These are phyloP conservation scores for Jacana jacana DNA, from an alignment of 2,113 vertebrate species.

Conservation along the genomic window DNA sequence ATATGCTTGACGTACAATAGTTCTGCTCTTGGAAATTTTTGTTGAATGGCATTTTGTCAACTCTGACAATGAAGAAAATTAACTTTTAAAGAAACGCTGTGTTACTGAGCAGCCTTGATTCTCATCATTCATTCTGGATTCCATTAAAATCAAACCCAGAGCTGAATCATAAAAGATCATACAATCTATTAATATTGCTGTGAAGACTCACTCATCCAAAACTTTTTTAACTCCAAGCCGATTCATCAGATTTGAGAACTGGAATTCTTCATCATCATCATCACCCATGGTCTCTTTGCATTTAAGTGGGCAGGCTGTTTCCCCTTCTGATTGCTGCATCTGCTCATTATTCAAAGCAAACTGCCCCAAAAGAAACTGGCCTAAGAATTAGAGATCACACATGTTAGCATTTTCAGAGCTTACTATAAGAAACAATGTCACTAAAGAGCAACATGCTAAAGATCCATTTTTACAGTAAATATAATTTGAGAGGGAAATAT, in stretches of 20 bases:
- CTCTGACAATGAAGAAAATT: background rate
- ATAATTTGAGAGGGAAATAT: background rate
- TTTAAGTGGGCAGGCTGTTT: slow-evolving; percentile 71
- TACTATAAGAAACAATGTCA: background rate
- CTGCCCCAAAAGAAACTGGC: slow-evolving; percentile 81
- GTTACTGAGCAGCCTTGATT: background rate
- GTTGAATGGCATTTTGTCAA: background rate
- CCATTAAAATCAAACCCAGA: background rate
- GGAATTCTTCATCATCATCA: slow-evolving; percentile 79
- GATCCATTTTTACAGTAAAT: background rate
- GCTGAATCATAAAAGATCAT: background rate
- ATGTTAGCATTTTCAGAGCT: background rate
- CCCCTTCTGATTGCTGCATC: background rate
- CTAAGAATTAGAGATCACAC: slow-evolving; percentile 65
- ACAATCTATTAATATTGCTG: background rate
- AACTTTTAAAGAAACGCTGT: background rate
- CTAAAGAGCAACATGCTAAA: background rate
- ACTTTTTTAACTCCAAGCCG: slow-evolving; percentile 83
- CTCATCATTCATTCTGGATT: background rate
- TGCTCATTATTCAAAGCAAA: slow-evolving; percentile 22
- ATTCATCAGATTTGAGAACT: slow-evolving; percentile 87
- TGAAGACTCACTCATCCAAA: slow-evolving; percentile 86
- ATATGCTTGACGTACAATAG: background rate
- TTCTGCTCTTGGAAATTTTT: background rate
- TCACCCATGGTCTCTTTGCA: slow-evolving; percentile 45